Evolutionary conservation across 1,140 invertebrate genomes (phyloP).

Genomic region (Saccostrea echinata): DNA sequence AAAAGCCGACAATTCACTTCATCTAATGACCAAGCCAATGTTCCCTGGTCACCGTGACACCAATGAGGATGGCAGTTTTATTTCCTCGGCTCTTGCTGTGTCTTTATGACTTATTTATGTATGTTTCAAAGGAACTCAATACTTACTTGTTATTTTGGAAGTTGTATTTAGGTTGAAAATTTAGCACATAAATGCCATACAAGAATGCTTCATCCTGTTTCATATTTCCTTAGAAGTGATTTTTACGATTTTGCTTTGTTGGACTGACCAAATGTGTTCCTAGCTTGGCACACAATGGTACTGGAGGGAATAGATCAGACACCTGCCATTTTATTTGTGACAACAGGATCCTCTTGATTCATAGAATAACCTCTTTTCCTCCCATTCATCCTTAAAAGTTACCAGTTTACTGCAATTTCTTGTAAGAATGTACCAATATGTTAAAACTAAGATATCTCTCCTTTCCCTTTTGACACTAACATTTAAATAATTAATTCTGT

Average conservation of each 20-base stretch:
- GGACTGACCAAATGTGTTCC: constrained; percentile 20
- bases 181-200: constrained; percentile 37
- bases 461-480: too few species aligned
- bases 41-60: neutral
- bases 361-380: neutral
- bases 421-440: too few species aligned
- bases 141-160: constrained; percentile 19
- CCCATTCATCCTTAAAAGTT: too few species aligned
- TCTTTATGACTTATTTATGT: constrained; percentile 36
- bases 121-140: constrained; percentile 26
- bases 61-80: neutral
- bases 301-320: neutral
- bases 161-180: constrained; percentile 27
- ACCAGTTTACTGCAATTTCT: too few species aligned
- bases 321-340: constrained; percentile 3
- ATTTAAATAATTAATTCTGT: too few species aligned
- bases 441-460: too few species aligned
- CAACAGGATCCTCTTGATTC: neutral
- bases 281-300: constrained; percentile 6
- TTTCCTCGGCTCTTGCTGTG: neutral
- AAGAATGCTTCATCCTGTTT: neutral
- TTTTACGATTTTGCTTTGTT: constrained; percentile 19
- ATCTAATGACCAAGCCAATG: constrained; percentile 13
- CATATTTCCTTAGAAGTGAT: constrained; percentile 22
- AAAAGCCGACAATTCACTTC: neutral